Evolutionary conservation across 1,140 invertebrate species (phyloP).

Genomic region (Pseudoatta argentina): DNA sequence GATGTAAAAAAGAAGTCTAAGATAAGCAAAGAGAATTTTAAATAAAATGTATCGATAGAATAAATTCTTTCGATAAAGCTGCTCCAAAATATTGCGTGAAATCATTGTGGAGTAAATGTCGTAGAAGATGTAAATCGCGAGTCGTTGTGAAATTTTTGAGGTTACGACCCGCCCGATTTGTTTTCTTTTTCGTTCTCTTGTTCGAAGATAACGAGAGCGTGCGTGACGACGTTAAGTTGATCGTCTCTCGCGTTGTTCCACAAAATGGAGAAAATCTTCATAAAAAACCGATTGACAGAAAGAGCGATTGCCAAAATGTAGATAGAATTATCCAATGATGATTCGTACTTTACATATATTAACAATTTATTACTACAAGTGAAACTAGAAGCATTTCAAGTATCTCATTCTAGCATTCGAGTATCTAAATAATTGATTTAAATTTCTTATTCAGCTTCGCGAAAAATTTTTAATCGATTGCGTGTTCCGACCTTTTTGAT

Average conservation of each 20-base stretch:
- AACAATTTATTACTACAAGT: not conserved
- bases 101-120: constrained; percentile 32
- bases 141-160: constrained; percentile 82
- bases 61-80: not conserved
- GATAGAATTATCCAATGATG: not conserved
- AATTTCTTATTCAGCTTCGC: not conserved
- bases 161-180: constrained; percentile 69
- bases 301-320: constrained; percentile 30
- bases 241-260: constrained; percentile 66
- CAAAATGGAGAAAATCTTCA: constrained; percentile 1
- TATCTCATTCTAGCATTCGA: not conserved
- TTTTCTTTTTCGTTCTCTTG: constrained; percentile 58
- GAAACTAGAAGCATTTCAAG: not conserved
- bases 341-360: not conserved
- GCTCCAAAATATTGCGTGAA: constrained; percentile 14
- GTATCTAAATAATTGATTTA: not conserved
- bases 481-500: not conserved
- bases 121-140: constrained; percentile 68
- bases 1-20: not conserved
- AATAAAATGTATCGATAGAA: not conserved
- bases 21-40: not conserved
- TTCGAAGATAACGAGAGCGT: constrained; percentile 67
- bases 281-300: not conserved
- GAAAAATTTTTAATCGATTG: not conserved
- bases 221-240: constrained; percentile 19